Evolutionary conservation across 1,140 invertebrate species (phyloP), one percentile per base, ranked within the genome.

Genomic region (Copidosoma floridanum): DNA sequence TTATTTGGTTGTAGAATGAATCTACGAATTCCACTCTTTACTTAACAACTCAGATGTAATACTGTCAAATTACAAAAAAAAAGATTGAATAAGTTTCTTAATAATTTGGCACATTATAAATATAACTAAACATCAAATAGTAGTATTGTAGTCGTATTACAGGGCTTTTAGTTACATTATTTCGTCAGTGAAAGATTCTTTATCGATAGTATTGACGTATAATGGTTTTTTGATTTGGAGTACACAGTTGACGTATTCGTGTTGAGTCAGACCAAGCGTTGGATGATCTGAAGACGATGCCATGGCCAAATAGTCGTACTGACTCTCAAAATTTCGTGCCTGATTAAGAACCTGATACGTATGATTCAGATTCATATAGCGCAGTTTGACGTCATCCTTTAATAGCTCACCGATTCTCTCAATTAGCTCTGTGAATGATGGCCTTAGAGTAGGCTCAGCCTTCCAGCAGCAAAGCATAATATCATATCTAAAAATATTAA

Each of bases 401-500:
- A 97, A 80, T 70, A 94, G 85, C 26, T 83, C 80, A 23, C 92
- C 93, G 38, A 97, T 85, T 11, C 80, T 82, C 37, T 89, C 84
- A 20, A 89, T 87, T 35, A 96, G 79, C 61, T 88, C 84, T 6
- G 84, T 81, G 71, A 97, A 97, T 26, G 86, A 82, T 1, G 95
- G 94, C 57, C 94, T 78, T 11, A 84, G 72, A 1, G 84, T 84
- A 1, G 94, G 92, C 65, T 90, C 89, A 2, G 85, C 82, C 47
- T 87, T 81, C 94, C 94, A 97, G 69, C 93, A 96, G 44, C 89
- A 83, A 6, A 84, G 67, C 92, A 97, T 96, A 44, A 95, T 86
- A 23, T 90, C 80, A 70, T 95, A 93, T 48, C 88, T 89, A 59
- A 11, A 79, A 75, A 24, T 6, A 11, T 20, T 46, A 21, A 46